Evolutionary conservation across 2,113 vertebrate species (phyloP).

Genomic region (Telmatochromis sp.): DNA sequence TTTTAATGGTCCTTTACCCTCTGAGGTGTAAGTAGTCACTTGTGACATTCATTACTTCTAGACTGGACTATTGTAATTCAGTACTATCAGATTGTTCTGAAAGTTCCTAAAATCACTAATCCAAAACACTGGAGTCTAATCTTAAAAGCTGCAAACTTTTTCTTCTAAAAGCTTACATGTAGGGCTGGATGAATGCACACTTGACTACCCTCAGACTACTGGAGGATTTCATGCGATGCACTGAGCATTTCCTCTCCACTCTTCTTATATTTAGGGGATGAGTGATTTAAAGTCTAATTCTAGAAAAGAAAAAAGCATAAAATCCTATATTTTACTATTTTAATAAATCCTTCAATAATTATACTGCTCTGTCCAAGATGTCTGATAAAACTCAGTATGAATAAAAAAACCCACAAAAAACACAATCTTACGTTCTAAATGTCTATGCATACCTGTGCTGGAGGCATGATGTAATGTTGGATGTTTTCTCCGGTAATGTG

Average conservation of each 20-base stretch:
- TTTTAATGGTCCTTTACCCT: not conserved
- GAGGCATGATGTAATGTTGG: not conserved
- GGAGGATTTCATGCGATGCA: rapidly evolving
- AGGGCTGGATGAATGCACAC: not conserved
- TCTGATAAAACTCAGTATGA: not conserved
- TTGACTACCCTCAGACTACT: not conserved
- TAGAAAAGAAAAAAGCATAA: not conserved
- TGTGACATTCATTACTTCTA: not conserved
- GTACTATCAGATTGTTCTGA: not conserved
- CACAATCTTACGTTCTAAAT: not conserved
- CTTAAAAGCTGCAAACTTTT: not conserved
- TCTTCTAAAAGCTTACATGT: not conserved
- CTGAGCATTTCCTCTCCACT: not conserved
- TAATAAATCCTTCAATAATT: not conserved
- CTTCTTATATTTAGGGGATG: not conserved
- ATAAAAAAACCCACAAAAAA: not conserved
- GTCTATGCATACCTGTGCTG: not conserved
- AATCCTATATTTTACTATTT: not conserved
- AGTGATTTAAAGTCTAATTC: not conserved
- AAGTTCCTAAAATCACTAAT: not conserved
- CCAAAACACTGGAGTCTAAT: not conserved
- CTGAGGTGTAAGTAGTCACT: not conserved
- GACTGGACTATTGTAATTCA: not conserved
- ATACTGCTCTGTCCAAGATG: not conserved
- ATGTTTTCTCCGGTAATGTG: not conserved